phyloP scores from a whole-genome alignment of 2,113 vertebrate species.

The Pantherophis guttatus region DNA sequence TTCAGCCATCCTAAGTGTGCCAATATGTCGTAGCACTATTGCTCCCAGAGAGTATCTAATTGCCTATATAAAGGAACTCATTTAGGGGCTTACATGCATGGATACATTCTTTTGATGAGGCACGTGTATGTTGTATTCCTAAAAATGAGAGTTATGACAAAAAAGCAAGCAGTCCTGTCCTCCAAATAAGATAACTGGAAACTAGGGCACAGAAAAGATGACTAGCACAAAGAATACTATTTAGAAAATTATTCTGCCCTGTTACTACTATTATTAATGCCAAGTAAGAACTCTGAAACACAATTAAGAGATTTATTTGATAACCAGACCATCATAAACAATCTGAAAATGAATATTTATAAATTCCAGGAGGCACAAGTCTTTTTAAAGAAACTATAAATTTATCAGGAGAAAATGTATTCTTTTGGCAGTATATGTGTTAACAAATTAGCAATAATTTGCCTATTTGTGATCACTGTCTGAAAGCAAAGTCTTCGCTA shows the following conservation, averaged over 20 bases:
- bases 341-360: background rate
- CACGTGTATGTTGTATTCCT: conserved; percentile 15
- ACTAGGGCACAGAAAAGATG: background rate
- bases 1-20: conserved; percentile 48
- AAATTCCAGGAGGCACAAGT: background rate
- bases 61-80: conserved; percentile 61
- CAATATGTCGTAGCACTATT: conserved; percentile 61
- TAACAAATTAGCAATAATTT: background rate
- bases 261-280: background rate
- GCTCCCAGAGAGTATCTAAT: conserved; percentile 58
- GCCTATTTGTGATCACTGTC: background rate
- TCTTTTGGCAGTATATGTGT: background rate
- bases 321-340: background rate
- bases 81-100: conserved; percentile 62
- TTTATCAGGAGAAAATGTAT: background rate
- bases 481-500: background rate
- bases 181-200: conserved; percentile 29
- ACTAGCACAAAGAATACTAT: background rate
- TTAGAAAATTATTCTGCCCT: background rate
- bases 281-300: background rate
- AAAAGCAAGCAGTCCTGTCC: conserved; percentile 39
- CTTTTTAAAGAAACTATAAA: background rate
- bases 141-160: conserved; percentile 32
- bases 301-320: background rate
- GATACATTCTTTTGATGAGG: conserved; percentile 9